Conservation (phyloP, 2,797 vertebrate species). For the Enteromius fasciolatus region DNA sequence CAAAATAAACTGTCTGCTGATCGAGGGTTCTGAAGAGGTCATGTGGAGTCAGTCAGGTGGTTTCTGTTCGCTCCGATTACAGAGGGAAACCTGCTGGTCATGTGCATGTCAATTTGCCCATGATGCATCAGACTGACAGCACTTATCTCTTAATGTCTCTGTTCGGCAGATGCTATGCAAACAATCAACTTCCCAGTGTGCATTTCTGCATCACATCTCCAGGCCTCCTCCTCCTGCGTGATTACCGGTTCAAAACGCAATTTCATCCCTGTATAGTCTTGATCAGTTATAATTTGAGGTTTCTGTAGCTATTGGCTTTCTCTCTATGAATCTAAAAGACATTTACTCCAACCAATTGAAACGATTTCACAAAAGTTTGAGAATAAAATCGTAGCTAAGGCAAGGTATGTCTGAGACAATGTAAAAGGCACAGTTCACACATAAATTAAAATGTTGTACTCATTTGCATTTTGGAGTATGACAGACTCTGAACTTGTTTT, state of each 20-base stretch:
- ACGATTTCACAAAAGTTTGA: background rate
- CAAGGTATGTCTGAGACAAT: background rate
- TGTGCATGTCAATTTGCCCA: conserved; percentile 9
- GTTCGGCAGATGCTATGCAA: conserved; percentile 24
- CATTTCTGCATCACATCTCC: conserved; percentile 13
- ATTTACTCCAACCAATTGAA: conserved; percentile 19
- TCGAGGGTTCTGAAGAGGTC: background rate
- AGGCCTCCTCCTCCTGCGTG: conserved; percentile 3
- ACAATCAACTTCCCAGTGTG: conserved; percentile 43
- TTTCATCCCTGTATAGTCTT: conserved; percentile 2
- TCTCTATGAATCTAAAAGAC: conserved; percentile 21
- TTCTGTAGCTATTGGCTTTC: conserved; percentile 1
- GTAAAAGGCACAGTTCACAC: background rate
- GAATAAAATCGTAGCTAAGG: background rate
- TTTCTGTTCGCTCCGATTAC: background rate
- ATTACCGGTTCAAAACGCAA: conserved; percentile 27
- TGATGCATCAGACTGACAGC: conserved; percentile 21
- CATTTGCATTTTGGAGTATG: background rate
- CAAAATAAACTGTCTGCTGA: background rate
- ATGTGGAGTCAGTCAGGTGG: background rate
- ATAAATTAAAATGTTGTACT: background rate
- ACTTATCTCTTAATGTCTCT: conserved; percentile 22
- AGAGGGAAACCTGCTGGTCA: conserved; percentile 17
- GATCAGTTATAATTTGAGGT: conserved; percentile 33
- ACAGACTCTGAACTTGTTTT: background rate